Percentiles rank a stretch among this genome's conserved stretches.
Evolutionary conservation across 2,113 vertebrate species (phyloP).

Genomic region (Centrocercus urophasianus): DNA sequence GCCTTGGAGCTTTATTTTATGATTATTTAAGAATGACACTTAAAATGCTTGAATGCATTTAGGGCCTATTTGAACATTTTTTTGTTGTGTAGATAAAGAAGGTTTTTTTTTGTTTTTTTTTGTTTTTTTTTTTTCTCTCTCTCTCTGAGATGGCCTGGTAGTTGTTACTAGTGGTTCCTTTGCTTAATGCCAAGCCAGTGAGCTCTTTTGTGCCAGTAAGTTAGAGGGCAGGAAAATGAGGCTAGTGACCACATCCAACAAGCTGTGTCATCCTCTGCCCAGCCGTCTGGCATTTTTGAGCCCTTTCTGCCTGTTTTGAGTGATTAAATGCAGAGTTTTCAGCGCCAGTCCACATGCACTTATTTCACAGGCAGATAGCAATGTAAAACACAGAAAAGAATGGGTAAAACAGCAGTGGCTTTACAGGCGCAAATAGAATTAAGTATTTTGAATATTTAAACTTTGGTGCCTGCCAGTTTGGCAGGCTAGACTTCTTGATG

Average conservation of each 20-base stretch:
- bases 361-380: not conserved
- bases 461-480: not conserved
- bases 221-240: not conserved
- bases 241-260: not conserved
- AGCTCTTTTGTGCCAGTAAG: not conserved
- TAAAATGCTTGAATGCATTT: not conserved
- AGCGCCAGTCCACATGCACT: not conserved
- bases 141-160: not conserved
- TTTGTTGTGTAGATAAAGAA: not conserved
- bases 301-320: not conserved
- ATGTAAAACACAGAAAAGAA: not conserved
- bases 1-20: not conserved
- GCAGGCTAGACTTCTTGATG: not conserved
- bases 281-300: not conserved
- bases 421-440: rapidly evolving
- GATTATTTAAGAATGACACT: not conserved
- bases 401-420: not conserved
- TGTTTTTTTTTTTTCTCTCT: not conserved
- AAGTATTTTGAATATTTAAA: not conserved
- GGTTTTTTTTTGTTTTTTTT: not conserved
- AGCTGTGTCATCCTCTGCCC: conserved; percentile 5
- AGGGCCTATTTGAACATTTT: not conserved
- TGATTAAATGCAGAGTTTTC: not conserved
- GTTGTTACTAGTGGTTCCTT: not conserved
- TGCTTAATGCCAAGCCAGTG: not conserved